phyloP scores from a whole-genome alignment of 1,140 invertebrate species.

The Coenobita brevimanus region DNA sequence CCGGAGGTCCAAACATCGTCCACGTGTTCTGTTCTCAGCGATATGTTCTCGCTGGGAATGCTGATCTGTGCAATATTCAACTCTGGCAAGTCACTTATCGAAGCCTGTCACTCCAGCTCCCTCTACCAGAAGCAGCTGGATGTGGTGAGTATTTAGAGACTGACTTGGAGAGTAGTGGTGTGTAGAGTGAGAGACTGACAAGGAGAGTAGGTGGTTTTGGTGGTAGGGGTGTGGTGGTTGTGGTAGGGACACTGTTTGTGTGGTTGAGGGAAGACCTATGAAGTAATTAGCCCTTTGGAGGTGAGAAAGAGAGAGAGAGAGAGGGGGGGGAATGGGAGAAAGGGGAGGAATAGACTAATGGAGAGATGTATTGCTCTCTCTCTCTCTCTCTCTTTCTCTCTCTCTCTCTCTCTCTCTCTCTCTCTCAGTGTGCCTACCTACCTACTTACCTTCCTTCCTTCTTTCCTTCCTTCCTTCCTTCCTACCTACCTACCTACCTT shows the following conservation, averaged over 20 bases:
- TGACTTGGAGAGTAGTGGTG: not conserved
- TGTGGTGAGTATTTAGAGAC: conserved; percentile 80
- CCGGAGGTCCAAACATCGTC: conserved; percentile 91
- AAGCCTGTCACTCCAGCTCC: conserved; percentile 89
- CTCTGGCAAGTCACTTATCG: conserved; percentile 87
- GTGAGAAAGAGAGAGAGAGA: not conserved
- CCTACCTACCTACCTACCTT: no score
- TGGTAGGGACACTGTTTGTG: not conserved
- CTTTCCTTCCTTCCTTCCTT: no score
- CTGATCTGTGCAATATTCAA: conserved; percentile 94
- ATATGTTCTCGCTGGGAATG: conserved; percentile 97
- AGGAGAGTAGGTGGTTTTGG: not conserved
- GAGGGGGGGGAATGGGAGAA: not conserved
- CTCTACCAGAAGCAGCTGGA: conserved; percentile 93
- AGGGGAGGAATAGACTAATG: not conserved
- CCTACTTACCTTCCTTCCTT: no score
- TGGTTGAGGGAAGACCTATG: not conserved
- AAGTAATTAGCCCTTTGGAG: no score
- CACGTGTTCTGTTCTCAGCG: conserved; percentile 87
- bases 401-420: not conserved
- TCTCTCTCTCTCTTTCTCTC: not conserved
- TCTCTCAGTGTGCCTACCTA: no score
- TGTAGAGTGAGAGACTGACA: not conserved
- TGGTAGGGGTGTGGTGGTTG: no score
- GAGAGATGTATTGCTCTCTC: not conserved